These are phyloP conservation scores for Melanargia galathea DNA, from an alignment of 2,888 invertebrate species.

Conservation along the genomic window DNA sequence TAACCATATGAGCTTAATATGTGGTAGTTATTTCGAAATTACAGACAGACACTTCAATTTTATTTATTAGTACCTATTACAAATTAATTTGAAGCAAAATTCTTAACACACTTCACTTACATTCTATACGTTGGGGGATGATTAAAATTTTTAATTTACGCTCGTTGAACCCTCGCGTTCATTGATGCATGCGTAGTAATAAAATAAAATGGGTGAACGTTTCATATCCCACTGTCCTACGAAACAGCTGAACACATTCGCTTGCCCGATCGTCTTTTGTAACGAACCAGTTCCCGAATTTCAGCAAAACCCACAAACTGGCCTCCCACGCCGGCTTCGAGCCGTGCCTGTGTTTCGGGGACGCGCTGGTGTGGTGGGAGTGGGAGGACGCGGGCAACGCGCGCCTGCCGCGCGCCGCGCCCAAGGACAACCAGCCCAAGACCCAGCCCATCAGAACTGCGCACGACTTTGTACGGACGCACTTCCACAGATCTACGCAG, in stretches of 20 bases:
- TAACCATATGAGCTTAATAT: no score
- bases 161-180: no score
- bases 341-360: conserved; percentile 94
- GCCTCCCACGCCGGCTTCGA: conserved; percentile 93
- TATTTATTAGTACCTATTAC: no score
- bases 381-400: conserved; percentile 80
- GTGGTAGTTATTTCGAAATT: no score
- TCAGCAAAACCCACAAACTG: conserved; percentile 86
- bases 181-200: not conserved
- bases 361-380: conserved; percentile 91
- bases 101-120: no score
- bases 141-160: no score
- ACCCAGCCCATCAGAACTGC: conserved; percentile 61
- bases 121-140: no score
- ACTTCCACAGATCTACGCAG: conserved; percentile 94
- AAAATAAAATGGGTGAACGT: no score
- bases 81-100: no score
- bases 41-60: no score
- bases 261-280: not conserved
- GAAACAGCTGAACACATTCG: no score
- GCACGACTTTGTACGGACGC: conserved; percentile 93
- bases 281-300: conserved; percentile 31
- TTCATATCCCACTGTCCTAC: no score
- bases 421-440: conserved; percentile 58
- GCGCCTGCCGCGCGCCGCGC: conserved; percentile 58